These are phyloP conservation scores for Calyptommatus sinebrachiatus DNA, from an alignment of 2,113 vertebrate species.

Conservation along the genomic window DNA sequence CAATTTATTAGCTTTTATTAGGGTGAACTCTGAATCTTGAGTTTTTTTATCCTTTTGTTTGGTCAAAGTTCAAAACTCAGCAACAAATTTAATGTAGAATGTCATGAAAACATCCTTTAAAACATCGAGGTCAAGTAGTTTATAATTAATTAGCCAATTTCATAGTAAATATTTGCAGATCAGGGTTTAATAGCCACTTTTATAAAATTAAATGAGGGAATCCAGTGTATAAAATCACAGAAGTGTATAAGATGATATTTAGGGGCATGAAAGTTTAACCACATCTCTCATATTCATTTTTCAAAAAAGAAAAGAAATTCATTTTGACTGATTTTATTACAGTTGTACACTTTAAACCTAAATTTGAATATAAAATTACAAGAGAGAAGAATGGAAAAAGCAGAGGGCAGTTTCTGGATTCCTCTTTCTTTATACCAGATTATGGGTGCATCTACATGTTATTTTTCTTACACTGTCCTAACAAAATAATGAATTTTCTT, in stretches of 20 bases:
- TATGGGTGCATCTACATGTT: too few relatives aligned
- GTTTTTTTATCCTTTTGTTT: background rate
- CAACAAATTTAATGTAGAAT: background rate
- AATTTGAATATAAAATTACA: too few relatives aligned
- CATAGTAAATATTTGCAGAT: background rate
- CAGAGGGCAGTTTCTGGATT: too few relatives aligned
- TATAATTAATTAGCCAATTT: slow-evolving; percentile 6
- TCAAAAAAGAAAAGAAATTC: too few relatives aligned
- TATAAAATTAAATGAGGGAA: background rate
- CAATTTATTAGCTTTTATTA: background rate
- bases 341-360: too few relatives aligned
- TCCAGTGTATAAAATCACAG: background rate
- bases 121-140: background rate
- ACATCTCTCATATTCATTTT: too few relatives aligned
- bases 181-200: slow-evolving; percentile 5
- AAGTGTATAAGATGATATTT: background rate
- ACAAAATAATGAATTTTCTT: too few relatives aligned
- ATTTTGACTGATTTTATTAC: too few relatives aligned
- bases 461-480: too few relatives aligned
- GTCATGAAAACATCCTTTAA: background rate
- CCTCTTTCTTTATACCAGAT: too few relatives aligned
- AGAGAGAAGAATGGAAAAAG: too few relatives aligned
- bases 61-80: background rate
- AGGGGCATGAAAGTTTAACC: slow-evolving; percentile 3
- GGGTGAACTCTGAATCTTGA: background rate